Base-by-base conservation (phyloP, 1,140 invertebrate genomes). In the Dendroctonus valens region DNA sequence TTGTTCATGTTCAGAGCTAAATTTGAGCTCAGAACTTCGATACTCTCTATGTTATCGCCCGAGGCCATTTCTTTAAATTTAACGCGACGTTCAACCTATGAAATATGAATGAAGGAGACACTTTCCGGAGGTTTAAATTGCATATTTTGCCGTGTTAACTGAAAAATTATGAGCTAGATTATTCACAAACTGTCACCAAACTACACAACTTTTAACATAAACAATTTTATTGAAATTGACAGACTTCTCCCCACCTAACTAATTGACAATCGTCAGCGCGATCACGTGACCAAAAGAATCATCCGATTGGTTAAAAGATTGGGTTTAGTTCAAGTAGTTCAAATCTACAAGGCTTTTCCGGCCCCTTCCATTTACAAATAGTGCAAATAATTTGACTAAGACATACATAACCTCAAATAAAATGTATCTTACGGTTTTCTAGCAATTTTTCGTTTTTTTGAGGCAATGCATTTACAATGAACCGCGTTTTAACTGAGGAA, bases 21-120 rank as follows among this genome's bases (percentile, higher is more conserved):
- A 65, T 73, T 73, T 58, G 72, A 68, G 60, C 74, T 75, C 50
- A 80, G 81, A 73, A 86, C 81, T 79, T 87, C 84, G 74, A 88
- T 87, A 78, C 82, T 83, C 78, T 87, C 84, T 72, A 85, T 83
- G 75, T 81, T 85, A 76, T 87, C 84, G 72, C 85, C 85, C 77
- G 86, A 87, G 84, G 86, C 86, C 86, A 88, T 88, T 83, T 83
- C 83, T 78, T 65, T 59, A 26, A 26, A 26, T 60, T n/a, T 39
- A 58, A 44, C 46, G 52, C 49, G 40, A 69, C 14, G 61, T 41
- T 55, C 48, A 60, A 65, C 50, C 42, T 61, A 39, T 41, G 38
- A 60, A 58, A 61, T 49, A 53, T 12, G 55, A 37, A 53, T 52
- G 49, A 11, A n/a, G 39, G 38, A 41, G 59, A 62, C 41, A 63